Base-by-base conservation (phyloP, 2,888 invertebrate genomes). In the Lasioglossum marginatum region DNA sequence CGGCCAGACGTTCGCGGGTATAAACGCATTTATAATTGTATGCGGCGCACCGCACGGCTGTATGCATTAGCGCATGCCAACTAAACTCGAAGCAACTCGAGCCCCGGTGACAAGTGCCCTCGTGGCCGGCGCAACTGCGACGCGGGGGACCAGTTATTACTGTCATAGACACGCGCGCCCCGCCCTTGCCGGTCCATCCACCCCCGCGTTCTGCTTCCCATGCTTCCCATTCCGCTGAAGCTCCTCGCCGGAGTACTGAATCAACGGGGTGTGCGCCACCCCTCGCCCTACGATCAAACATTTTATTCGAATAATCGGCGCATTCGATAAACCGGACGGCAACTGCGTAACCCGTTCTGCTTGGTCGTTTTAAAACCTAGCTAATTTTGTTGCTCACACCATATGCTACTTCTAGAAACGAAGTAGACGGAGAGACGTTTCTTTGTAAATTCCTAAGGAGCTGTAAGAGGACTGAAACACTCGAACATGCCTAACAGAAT, bases 141-240 rank as follows among this genome's bases (percentile, higher is more conserved):
- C 87, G 86, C 87, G 81, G 87, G 87, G 87, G 89, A 89, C 89
- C 86, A 86, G 91, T 90, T 91, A 91, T 91, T 91, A 91, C 91
- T 90, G 90, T 90, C 91, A 89, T 87, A 91, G 88, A 87, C 91
- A 90, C 88, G 85, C 88, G 89, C 83, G 79, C 82, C 87, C 82
- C 79, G 74, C 88, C 83, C 84, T 78, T 78, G 77, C 77, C 85
- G 48, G 78, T 43, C 76, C 81, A 73, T 79, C 83, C 66, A 81
- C 66, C 76, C 83, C 83, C 60, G 66, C n/a, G 23, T 34, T 74
- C 71, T 63, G 31, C 16, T 31, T 31, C 31, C 31, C 63, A 16
- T 31, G 27, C 63, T 63, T 6, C 63, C 31, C 63, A 16, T 31
- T 63, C 31, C 63, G 31, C 31, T 19, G 31, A 31, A 63, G 31